These are phyloP conservation scores for Idaea straminata DNA, from an alignment of 2,888 invertebrate genomes.

Conservation along the genomic window DNA sequence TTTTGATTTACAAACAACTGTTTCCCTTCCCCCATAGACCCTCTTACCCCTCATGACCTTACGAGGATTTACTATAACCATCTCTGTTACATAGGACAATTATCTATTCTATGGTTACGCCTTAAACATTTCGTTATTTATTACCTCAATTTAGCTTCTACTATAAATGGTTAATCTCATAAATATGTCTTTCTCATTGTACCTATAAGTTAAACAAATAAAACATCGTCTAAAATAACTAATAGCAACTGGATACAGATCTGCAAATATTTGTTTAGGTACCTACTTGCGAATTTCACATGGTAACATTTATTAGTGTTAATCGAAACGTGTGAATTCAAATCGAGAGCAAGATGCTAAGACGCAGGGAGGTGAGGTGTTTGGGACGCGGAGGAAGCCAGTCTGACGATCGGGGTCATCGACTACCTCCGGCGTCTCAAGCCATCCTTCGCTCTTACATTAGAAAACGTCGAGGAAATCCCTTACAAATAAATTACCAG, in stretches of 20 bases:
- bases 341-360: conserved; percentile 30
- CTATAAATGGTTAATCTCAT: conserved; percentile 1
- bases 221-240: neutral
- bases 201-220: neutral
- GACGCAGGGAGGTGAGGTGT: conserved; percentile 33
- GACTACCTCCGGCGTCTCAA: conserved; percentile 41
- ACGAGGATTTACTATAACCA: neutral
- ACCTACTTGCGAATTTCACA: neutral
- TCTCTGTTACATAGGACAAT: neutral
- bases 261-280: neutral
- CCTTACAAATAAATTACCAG: conserved; percentile 19
- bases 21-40: too few species aligned
- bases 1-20: too few species aligned
- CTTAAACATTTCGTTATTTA: neutral
- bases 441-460: conserved; percentile 32
- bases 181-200: neutral
- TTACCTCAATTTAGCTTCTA: neutral
- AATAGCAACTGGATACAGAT: neutral
- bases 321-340: conserved; percentile 46
- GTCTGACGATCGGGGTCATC: conserved; percentile 47
- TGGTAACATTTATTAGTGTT: conserved; percentile 39
- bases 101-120: neutral
- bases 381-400: conserved; percentile 29
- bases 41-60: too few species aligned
- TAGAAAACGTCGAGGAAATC: conserved; percentile 45